Conservation (phyloP, 37 sponge, comb jelly and placozoan genomes). For the Corticium candelabrum region DNA sequence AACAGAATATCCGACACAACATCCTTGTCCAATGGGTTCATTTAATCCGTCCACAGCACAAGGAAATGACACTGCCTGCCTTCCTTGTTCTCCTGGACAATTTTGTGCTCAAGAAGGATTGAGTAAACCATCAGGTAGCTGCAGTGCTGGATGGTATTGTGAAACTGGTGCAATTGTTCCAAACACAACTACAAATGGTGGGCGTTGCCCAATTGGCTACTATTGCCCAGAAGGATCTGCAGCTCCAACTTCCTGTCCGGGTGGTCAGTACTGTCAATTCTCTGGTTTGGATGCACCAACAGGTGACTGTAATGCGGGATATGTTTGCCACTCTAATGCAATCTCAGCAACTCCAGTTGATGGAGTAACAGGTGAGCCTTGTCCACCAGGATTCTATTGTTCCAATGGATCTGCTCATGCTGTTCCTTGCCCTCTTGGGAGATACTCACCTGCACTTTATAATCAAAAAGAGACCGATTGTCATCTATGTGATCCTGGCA, state of each 20-base stretch:
- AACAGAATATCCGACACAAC: background rate
- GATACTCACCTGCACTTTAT: background rate
- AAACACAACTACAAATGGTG: background rate
- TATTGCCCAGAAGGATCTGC: slow-evolving; percentile 6
- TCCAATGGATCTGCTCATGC: background rate
- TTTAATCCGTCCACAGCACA: background rate
- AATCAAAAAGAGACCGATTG: background rate
- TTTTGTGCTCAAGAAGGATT: background rate
- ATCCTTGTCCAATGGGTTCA: background rate
- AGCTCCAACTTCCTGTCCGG: background rate
- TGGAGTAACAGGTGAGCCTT: background rate
- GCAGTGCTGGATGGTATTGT: slow-evolving; percentile 2
- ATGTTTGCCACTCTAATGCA: slow-evolving; percentile 19
- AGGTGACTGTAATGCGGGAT: slow-evolving; percentile 21
- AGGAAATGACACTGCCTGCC: background rate
- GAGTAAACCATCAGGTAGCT: background rate
- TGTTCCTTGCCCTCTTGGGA: background rate
- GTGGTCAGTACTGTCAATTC: background rate
- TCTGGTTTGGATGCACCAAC: slow-evolving; percentile 7
- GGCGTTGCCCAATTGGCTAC: background rate
- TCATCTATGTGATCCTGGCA: background rate
- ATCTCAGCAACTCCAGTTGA: background rate
- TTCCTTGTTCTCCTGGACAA: background rate
- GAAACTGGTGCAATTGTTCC: background rate
- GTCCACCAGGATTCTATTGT: slow-evolving; percentile 8